phyloP scores from a whole-genome alignment of 2,113 vertebrate genomes.

The Perognathus longimembris region DNA sequence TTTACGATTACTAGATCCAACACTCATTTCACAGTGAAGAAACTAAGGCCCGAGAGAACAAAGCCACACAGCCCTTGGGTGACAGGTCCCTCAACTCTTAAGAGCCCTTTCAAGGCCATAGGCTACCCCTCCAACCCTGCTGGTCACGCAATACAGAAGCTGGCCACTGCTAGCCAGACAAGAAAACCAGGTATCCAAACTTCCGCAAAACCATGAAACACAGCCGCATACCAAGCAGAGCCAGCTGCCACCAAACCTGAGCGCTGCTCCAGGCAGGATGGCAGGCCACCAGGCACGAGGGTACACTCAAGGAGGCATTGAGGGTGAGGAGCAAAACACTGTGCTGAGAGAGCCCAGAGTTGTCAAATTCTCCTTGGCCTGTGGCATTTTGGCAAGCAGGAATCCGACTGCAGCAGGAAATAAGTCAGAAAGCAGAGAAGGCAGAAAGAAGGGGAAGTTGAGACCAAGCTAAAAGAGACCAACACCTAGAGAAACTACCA shows the following conservation, averaged over 20 bases:
- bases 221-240: background rate
- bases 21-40: background rate
- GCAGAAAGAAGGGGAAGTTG: no score
- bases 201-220: background rate
- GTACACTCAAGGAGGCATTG: background rate
- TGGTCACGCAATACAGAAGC: background rate
- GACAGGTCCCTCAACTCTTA: background rate
- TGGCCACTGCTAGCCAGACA: background rate
- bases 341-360: background rate
- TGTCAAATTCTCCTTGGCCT: background rate
- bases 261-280: background rate
- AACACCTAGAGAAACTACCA: background rate
- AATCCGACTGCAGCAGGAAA: background rate
- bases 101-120: background rate
- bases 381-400: background rate
- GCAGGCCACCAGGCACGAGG: background rate
- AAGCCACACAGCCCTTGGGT: background rate
- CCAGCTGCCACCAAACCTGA: background rate
- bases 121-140: background rate
- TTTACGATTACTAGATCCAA: background rate
- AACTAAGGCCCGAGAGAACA: background rate
- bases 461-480: background rate
- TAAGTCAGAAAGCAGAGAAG: background rate
- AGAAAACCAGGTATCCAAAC: background rate
- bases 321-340: background rate